Evolutionary conservation across 1,140 invertebrate species (phyloP).

Genomic region (Acromyrmex heyeri): DNA sequence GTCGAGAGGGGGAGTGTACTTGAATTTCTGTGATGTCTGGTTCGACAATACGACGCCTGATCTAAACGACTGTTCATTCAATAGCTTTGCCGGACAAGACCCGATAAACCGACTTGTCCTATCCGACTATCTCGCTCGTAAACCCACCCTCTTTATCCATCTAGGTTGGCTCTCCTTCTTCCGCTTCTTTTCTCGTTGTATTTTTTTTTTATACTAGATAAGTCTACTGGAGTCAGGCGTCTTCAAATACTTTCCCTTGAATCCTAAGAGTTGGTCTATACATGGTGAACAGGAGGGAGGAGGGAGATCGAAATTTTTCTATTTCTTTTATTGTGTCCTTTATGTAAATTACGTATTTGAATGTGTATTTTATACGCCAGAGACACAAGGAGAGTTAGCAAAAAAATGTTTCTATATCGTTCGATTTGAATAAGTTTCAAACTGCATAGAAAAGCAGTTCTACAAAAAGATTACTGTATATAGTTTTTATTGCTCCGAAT

Average conservation of each 20-base stretch:
- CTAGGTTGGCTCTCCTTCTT: not conserved
- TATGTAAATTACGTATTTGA: constrained; percentile 60
- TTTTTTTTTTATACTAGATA: constrained; percentile 15
- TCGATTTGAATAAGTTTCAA: constrained; percentile 11
- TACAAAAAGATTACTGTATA: not conserved
- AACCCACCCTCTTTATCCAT: constrained; percentile 60
- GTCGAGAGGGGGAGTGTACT: constrained; percentile 39
- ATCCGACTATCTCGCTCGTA: constrained; percentile 77
- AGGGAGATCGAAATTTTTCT: not conserved
- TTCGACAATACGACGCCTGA: constrained; percentile 76
- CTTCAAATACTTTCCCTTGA: constrained; percentile 10
- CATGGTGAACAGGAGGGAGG: not conserved
- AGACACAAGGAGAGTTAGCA: not conserved
- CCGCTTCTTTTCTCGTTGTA: not conserved
- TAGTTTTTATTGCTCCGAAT: too few species aligned
- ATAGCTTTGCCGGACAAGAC: constrained; percentile 73
- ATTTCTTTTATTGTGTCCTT: constrained; percentile 54
- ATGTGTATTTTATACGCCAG: not conserved
- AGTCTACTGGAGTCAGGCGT: not conserved
- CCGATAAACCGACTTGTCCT: constrained; percentile 80
- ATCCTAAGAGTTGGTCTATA: not conserved
- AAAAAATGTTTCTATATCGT: constrained; percentile 6
- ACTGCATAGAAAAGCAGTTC: not conserved
- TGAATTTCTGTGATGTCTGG: constrained; percentile 74
- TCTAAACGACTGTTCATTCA: constrained; percentile 78